phyloP scores from a whole-genome alignment of 2,113 vertebrate genomes.

The Galbula dea region DNA sequence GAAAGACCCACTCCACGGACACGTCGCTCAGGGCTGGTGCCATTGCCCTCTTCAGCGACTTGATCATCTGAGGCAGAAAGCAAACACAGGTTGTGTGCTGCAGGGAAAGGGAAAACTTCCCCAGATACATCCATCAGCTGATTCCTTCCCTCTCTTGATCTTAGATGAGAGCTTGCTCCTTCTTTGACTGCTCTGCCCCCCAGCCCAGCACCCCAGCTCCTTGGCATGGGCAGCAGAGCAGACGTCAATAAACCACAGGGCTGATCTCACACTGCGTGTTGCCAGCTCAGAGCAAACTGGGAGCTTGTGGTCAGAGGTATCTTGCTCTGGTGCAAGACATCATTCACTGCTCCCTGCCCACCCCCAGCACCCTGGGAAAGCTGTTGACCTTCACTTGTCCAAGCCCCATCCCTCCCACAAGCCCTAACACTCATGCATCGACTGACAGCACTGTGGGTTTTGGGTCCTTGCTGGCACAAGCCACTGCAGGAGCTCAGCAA shows the following conservation, averaged over 20 bases:
- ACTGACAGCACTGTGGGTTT: background rate
- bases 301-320: background rate
- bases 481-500: background rate
- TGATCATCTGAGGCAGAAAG: conserved; percentile 82
- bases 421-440: fast-evolving
- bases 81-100: too few relatives aligned
- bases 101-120: background rate
- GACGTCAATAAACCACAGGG: background rate
- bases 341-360: background rate
- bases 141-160: background rate
- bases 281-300: background rate
- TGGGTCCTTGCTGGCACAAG: background rate
- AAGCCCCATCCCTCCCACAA: background rate
- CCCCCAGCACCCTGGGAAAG: background rate
- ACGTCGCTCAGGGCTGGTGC: conserved; percentile 88
- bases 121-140: background rate
- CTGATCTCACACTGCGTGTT: fast-evolving
- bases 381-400: background rate
- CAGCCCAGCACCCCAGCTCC: background rate
- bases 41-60: conserved; percentile 91
- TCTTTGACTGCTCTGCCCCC: fast-evolving
- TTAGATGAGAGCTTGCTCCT: background rate
- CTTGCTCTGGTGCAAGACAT: background rate
- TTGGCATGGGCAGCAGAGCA: background rate
- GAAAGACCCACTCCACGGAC: conserved; percentile 92